Conservation (phyloP, 2,113 vertebrate species). For the Centropus unirufus region DNA sequence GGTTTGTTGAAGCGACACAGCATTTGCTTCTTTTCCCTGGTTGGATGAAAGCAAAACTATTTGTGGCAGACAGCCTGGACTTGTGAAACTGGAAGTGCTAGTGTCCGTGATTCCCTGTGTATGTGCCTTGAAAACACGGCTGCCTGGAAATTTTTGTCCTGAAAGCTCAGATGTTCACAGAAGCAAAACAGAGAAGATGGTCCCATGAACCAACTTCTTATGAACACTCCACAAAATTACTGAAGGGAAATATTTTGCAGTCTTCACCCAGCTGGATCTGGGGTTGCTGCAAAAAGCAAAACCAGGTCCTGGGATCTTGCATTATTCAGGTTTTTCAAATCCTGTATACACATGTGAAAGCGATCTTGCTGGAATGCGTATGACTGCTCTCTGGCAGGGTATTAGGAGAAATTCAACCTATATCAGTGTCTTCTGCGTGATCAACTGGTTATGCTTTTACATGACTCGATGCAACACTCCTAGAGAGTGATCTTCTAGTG, state of each 20-base stretch:
- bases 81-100: conserved; percentile 2
- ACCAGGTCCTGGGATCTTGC: background rate
- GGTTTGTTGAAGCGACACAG: background rate
- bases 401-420: background rate
- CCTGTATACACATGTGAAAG: background rate
- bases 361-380: background rate
- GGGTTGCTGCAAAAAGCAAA: background rate
- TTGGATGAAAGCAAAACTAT: conserved; percentile 29
- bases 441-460: background rate
- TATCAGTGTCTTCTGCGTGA: background rate
- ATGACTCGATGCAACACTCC: background rate
- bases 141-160: conserved; percentile 9
- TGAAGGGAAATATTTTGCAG: background rate
- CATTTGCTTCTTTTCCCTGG: conserved; percentile 37
- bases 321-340: background rate
- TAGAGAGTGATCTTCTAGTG: background rate
- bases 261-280: background rate
- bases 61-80: conserved; percentile 27
- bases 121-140: background rate
- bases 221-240: background rate
- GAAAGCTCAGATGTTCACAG: conserved; percentile 4
- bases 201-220: background rate
- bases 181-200: background rate
- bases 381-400: background rate
- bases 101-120: background rate